Percentiles rank a stretch among this genome's conserved stretches.
These are phyloP conservation scores for Microchirus variegatus DNA, from an alignment of 2,797 vertebrate species.

Conservation along the genomic window DNA sequence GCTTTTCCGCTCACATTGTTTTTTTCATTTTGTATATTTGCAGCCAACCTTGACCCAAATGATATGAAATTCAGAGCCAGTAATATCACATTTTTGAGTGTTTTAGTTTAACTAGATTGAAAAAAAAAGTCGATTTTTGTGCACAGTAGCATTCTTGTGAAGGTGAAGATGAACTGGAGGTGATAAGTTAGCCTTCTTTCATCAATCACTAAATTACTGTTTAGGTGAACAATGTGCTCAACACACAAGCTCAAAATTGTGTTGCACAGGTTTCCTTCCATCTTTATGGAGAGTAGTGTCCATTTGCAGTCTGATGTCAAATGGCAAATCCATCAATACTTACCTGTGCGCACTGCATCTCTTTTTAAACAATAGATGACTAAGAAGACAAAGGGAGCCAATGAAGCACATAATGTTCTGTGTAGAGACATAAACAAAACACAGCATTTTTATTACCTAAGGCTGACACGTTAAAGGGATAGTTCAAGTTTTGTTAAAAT, in stretches of 20 bases:
- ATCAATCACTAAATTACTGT: slow-evolving; percentile 19
- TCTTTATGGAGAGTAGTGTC: slow-evolving; percentile 19
- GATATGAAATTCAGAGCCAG: slow-evolving; percentile 26
- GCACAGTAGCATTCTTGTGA: slow-evolving; percentile 3
- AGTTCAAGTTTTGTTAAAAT: no score
- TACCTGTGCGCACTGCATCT: slow-evolving; percentile 13
- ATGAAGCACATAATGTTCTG: no score
- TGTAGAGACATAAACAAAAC: no score
- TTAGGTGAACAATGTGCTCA: not conserved
- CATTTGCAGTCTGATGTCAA: slow-evolving; percentile 22
- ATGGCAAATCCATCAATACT: slow-evolving; percentile 19
- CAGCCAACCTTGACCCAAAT: slow-evolving; percentile 32
- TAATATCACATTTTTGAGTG: slow-evolving; percentile 21
- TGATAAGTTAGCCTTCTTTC: not conserved
- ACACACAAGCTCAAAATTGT: slow-evolving; percentile 9
- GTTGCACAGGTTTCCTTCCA: slow-evolving; percentile 12
- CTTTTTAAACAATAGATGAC: slow-evolving; percentile 8
- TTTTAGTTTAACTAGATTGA: slow-evolving; percentile 20
- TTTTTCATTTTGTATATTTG: slow-evolving; percentile 37
- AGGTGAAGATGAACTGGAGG: slow-evolving; percentile 9
- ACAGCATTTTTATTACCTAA: no score
- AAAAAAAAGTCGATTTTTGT: slow-evolving; percentile 13
- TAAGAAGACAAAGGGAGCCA: not conserved
- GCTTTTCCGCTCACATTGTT: slow-evolving; percentile 28
- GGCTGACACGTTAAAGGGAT: no score